Base-by-base conservation (phyloP, 2,888 invertebrate genomes). In the Trachelus troglodyta region DNA sequence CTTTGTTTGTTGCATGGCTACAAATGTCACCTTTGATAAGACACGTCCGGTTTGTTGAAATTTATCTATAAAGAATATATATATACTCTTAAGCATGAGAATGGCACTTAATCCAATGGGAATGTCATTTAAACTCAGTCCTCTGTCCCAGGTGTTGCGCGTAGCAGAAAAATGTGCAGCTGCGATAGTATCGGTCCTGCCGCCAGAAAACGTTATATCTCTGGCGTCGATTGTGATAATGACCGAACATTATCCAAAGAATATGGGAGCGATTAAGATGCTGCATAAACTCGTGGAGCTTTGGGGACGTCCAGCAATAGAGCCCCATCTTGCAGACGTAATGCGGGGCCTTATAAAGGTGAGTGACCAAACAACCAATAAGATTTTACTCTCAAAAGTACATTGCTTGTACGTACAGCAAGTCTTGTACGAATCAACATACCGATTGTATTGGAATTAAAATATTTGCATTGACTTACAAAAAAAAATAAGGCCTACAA, bases 211-310 rank as follows among this genome's bases (percentile, higher is more conserved):
- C 90, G 94, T 96, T 75, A 94, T 96, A 71, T 94, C 95, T 91
- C 93, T 96, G 0, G 93, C 97, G 31, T 95, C 95, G 86, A 97
- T 98, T 0, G 95, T 98, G 86, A 97, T 99, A 84, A 95, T 96
- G 40, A 98, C 98, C 0, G 96, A 96, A 84, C 95, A 96, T 34
- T 97, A 95, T 92, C 98, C 98, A 1, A 94, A 96, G 78, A 97
- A 98, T 89, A 94, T 98, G 91, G 98, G 97, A 83, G 98, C 98
- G 79, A 96, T 99, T 75, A 98, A 98, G 93, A 95, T 98, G 93
- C 94, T 98, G 73, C 96, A 96, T 0, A 96, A 96, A 90, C 94
- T 97, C 80, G 96, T 97, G 73, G 96, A 97, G 89, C 95, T 96
- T 81, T 94, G 96, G 81, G 94, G 95, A 6, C 90, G 93, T 56